phyloP scores from a whole-genome alignment of 2,888 invertebrate species.

The Ashinkailepas kermadecensis region DNA sequence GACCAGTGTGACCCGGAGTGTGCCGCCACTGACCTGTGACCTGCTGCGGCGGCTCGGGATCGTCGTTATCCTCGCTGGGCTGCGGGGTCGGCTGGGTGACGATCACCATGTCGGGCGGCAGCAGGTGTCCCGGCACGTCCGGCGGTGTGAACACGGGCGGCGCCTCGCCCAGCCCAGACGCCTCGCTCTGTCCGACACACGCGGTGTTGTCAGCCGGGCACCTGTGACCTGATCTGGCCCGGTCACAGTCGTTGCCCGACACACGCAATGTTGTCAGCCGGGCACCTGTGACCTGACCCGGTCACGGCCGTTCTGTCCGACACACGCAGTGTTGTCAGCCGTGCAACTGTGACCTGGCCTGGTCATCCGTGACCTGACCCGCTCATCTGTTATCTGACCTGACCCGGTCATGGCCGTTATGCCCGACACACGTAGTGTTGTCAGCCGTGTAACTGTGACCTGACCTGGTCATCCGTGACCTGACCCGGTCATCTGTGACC shows the following conservation, averaged over 20 bases:
- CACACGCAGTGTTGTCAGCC: neutral
- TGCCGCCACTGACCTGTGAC: neutral
- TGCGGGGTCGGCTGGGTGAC: slow-evolving; percentile 50
- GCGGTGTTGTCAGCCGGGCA: no score
- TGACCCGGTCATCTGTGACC: no score
- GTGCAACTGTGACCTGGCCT: no score
- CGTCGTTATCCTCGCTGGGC: slow-evolving; percentile 1
- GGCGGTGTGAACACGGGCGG: slow-evolving; percentile 39
- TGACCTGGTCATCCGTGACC: no score
- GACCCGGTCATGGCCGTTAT: no score
- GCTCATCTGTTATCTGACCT: no score
- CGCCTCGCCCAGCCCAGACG: neutral
- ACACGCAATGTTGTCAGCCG: neutral
- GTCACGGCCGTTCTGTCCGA: neutral
- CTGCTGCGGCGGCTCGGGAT: neutral
- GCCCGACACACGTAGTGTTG: no score
- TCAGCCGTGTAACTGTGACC: no score
- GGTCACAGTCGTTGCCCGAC: neutral
- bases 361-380: no score
- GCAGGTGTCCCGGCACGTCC: slow-evolving; percentile 48
- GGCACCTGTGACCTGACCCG: neutral
- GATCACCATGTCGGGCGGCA: slow-evolving; percentile 46
- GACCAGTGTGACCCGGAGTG: neutral
- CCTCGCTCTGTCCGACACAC: neutral
- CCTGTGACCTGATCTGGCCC: no score